Evolutionary conservation across 2,797 vertebrate genomes (phyloP).

Genomic region (Clarias fuscus): DNA sequence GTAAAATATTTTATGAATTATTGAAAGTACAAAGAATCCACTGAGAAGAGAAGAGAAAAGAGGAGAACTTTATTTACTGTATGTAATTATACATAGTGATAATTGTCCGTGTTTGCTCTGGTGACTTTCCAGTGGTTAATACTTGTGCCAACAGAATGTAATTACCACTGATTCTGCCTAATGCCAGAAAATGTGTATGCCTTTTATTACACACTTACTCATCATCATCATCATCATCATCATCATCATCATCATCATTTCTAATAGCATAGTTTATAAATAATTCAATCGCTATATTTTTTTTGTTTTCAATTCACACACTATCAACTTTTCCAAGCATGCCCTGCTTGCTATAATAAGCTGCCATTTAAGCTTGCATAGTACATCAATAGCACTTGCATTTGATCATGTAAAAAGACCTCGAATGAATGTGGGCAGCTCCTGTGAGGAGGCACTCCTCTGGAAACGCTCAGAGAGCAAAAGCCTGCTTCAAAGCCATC

Average conservation of each 20-base stretch:
- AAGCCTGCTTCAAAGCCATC: conserved; percentile 32
- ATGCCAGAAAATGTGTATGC: conserved; percentile 5
- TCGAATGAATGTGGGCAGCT: conserved; percentile 32
- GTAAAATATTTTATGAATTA: conserved; percentile 51
- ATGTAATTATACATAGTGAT: conserved; percentile 29
- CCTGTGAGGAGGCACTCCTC: conserved; percentile 18
- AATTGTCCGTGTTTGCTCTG: conserved; percentile 20
- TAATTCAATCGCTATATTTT: conserved; percentile 1
- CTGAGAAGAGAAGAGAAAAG: background rate
- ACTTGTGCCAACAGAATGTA: background rate
- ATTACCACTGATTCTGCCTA: conserved; percentile 12
- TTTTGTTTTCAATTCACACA: background rate
- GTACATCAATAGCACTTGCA: conserved; percentile 20
- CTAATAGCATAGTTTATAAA: background rate
- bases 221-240: background rate
- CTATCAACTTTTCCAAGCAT: background rate
- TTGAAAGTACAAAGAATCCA: conserved; percentile 41
- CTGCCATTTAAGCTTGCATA: background rate
- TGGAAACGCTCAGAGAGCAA: conserved; percentile 10
- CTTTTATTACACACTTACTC: background rate
- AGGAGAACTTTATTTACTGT: conserved; percentile 16
- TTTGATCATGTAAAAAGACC: conserved; percentile 37
- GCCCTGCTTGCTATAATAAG: background rate
- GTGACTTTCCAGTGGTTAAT: conserved; percentile 10
- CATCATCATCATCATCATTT: conserved; percentile 8